Conservation (phyloP, 1,140 invertebrate genomes). For the Brachionus plicatilis region DNA sequence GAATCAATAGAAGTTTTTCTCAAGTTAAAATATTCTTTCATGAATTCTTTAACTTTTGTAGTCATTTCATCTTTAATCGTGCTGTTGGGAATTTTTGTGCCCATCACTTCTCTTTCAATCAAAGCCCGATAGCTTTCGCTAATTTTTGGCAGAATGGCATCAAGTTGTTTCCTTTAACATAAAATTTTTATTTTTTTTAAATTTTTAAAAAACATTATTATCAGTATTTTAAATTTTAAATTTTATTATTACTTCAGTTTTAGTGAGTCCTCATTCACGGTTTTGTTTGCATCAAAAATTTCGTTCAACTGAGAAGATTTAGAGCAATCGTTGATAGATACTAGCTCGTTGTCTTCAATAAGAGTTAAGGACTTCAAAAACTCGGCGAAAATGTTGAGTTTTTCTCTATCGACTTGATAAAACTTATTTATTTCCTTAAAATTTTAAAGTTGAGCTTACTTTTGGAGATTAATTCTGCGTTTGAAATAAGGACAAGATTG, state of each 20-base stretch:
- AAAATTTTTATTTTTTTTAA: not conserved
- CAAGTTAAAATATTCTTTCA: conserved; percentile 21
- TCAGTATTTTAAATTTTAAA: not conserved
- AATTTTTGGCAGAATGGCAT: not conserved
- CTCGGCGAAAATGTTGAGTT: not conserved
- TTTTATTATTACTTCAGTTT: not conserved
- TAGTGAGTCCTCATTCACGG: not conserved
- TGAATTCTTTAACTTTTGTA: not conserved
- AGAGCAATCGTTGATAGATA: not conserved
- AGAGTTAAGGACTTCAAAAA: not conserved
- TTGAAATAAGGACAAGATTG: conserved; percentile 13
- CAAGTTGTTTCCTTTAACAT: not conserved
- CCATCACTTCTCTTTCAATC: not conserved
- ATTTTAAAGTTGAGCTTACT: not conserved
- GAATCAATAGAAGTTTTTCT: not conserved
- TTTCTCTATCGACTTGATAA: conserved; percentile 8
- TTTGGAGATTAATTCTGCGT: not conserved
- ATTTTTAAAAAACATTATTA: not conserved
- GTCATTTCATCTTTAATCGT: not conserved
- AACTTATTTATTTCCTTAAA: not conserved
- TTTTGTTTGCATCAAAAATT: not conserved
- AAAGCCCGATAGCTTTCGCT: not conserved
- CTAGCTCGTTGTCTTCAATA: not conserved
- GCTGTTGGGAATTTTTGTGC: not conserved
- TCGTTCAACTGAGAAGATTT: not conserved